Evolutionary conservation across 2,113 vertebrate genomes (phyloP).

Genomic region (Amphilophus citrinellus): DNA sequence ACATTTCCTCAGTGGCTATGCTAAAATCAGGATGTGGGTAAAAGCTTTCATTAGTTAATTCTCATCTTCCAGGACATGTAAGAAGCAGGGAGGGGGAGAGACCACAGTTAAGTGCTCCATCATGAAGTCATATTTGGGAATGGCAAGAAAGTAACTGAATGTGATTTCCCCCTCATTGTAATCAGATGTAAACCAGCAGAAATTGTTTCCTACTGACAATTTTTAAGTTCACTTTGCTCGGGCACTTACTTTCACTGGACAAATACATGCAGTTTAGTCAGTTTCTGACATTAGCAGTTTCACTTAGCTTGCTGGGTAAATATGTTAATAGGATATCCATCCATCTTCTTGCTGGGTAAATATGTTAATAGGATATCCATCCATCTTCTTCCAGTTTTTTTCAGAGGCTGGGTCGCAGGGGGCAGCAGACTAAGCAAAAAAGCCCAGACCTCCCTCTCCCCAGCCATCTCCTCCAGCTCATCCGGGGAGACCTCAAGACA

Average conservation of each 20-base stretch:
- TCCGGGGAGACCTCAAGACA: no score
- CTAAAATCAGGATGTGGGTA: neutral
- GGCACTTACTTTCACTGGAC: neutral
- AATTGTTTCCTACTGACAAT: neutral
- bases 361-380: neutral
- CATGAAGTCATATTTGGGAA: neutral
- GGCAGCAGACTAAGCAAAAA: no score
- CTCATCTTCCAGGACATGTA: neutral
- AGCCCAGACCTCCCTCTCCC: no score
- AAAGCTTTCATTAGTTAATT: neutral
- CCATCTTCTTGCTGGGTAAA: neutral
- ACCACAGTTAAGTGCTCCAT: neutral
- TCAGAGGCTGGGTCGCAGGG: no score
- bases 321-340: neutral
- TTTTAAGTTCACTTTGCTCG: neutral
- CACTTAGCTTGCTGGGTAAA: neutral
- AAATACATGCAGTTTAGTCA: neutral
- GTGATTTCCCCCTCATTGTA: no score
- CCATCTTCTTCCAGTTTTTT: no score
- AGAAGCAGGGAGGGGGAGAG: neutral
- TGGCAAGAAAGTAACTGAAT: neutral
- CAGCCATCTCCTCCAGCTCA: no score
- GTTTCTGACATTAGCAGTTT: neutral
- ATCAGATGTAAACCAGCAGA: accelerated
- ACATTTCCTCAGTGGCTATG: neutral